These are phyloP conservation scores for Patiria miniata DNA, from an alignment of 35 echinoderm and acorn worm species.

Conservation along the genomic window DNA sequence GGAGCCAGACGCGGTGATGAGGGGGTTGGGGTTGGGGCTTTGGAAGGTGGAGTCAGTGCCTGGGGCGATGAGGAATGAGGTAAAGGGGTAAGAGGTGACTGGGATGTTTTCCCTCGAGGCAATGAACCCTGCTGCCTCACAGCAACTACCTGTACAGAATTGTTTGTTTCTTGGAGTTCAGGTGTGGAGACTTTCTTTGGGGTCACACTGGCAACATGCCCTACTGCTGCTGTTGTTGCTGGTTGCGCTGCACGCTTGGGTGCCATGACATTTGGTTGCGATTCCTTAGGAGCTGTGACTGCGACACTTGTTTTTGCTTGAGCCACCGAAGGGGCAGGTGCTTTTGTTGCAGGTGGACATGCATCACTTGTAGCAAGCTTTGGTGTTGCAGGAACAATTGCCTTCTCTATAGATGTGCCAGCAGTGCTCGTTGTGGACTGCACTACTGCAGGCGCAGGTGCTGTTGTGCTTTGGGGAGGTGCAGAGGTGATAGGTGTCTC, in stretches of 20 bases:
- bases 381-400: too few species aligned
- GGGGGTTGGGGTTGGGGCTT: background rate
- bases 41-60: background rate
- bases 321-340: background rate
- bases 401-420: too few species aligned
- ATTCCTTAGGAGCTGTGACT: too few species aligned
- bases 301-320: background rate
- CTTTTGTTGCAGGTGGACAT: too few species aligned
- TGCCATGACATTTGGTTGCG: too few species aligned
- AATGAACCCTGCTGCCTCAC: background rate
- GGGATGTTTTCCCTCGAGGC: background rate
- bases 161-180: background rate
- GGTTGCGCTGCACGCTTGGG: background rate
- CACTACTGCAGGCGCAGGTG: too few species aligned
- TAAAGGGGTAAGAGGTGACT: background rate
- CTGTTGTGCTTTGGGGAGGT: too few species aligned
- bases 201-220: background rate
- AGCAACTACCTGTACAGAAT: background rate
- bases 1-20: too few species aligned
- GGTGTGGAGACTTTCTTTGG: background rate
- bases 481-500: too few species aligned
- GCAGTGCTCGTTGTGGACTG: too few species aligned
- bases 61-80: background rate
- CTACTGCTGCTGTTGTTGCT: background rate
- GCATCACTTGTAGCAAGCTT: too few species aligned